Percentiles rank a stretch among this genome's conserved stretches.
phyloP scores from a whole-genome alignment of 1,140 invertebrate species.

The Drosophila athabasca region DNA sequence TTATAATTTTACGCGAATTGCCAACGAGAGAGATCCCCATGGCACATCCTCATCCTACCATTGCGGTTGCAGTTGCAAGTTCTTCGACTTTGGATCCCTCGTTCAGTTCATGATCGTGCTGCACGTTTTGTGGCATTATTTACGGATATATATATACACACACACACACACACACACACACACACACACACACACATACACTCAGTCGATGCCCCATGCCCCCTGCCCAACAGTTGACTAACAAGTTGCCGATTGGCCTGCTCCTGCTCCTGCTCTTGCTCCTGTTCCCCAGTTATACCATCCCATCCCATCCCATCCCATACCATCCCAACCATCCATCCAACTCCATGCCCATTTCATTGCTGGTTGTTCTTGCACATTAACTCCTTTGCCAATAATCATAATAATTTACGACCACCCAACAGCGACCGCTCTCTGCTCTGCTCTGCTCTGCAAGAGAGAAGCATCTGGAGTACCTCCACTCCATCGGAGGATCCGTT shows the following conservation, averaged over 20 bases:
- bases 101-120: slow-evolving; percentile 66
- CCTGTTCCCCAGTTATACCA: not conserved
- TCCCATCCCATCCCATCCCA: too few relatives aligned
- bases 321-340: not conserved
- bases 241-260: slow-evolving; percentile 71
- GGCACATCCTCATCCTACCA: slow-evolving; percentile 1
- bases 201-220: not conserved
- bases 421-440: slow-evolving; percentile 37
- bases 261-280: slow-evolving; percentile 29
- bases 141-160: slow-evolving; percentile 47
- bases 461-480: slow-evolving; percentile 11
- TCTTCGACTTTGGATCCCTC: slow-evolving; percentile 6
- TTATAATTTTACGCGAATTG: slow-evolving; percentile 73
- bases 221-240: slow-evolving; percentile 34
- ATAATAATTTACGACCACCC: slow-evolving; percentile 78
- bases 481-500: not conserved
- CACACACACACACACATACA: not conserved
- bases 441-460: too few relatives aligned
- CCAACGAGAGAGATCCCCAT: slow-evolving; percentile 29
- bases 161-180: not conserved
- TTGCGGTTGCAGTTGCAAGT: slow-evolving; percentile 20
- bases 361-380: slow-evolving; percentile 56
- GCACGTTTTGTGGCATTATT: slow-evolving; percentile 74
- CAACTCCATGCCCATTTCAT: not conserved
- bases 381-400: slow-evolving; percentile 77